Conservation (phyloP, 2,888 invertebrate genomes). For the Nephrotoma flavescens region DNA sequence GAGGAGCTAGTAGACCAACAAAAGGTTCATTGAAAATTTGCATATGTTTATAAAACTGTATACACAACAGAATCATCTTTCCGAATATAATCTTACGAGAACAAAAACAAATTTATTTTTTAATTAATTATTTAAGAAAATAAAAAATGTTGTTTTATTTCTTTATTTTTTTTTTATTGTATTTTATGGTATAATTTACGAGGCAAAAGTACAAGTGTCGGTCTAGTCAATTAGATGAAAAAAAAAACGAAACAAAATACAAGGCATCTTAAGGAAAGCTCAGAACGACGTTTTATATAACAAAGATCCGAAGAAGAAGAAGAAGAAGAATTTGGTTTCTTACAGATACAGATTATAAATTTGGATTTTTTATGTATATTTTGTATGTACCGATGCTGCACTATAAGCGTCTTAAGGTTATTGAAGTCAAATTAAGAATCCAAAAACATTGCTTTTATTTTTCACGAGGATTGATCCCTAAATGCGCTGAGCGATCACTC, state of each 20-base stretch:
- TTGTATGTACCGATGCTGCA: background rate
- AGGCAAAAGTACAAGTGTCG: conserved; percentile 4
- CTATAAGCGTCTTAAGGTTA: background rate
- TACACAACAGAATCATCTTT: background rate
- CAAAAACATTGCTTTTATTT: background rate
- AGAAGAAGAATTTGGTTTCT: background rate
- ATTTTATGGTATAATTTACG: conserved; percentile 4
- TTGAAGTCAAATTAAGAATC: background rate
- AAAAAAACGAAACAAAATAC: conserved; percentile 1
- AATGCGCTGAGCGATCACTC: background rate
- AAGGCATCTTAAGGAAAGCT: background rate
- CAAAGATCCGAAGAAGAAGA: background rate
- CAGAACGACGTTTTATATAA: background rate
- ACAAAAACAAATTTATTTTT: background rate
- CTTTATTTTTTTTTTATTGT: background rate
- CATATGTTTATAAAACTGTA: background rate
- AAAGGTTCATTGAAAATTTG: background rate
- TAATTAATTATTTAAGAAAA: conserved; percentile 3
- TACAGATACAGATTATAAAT: background rate
- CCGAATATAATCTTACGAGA: background rate
- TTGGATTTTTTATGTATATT: background rate
- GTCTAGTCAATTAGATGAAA: conserved; percentile 2
- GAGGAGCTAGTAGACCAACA: background rate
- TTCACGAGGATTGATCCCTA: background rate
- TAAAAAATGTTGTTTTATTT: background rate